Percentiles rank a stretch among this genome's conserved stretches.
Conservation (phyloP, 2,888 invertebrate species). For the Callyntrura guangdongensis region DNA sequence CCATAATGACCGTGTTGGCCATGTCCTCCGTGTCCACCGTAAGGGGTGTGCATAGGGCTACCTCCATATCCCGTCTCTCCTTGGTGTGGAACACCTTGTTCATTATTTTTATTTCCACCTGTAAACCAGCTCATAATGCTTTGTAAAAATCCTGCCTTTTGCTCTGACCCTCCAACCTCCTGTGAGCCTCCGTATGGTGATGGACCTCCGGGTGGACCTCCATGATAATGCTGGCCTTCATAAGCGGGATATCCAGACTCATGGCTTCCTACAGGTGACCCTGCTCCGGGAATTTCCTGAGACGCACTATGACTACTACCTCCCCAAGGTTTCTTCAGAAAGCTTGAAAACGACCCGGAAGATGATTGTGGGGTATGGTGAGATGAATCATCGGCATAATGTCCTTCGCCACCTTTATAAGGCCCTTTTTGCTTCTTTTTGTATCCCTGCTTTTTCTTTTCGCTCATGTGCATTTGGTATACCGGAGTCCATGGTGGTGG, state of each 20-base stretch:
- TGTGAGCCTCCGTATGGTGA: slow-evolving; percentile 43
- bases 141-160: slow-evolving; percentile 69
- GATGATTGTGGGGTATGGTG: slow-evolving; percentile 5
- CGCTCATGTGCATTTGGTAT: slow-evolving; percentile 59
- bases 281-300: slow-evolving; percentile 29
- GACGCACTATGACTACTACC: slow-evolving; percentile 32
- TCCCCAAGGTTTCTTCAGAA: slow-evolving; percentile 61
- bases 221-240: slow-evolving; percentile 10
- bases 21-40: not conserved
- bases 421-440: slow-evolving; percentile 66
- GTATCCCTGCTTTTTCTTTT: slow-evolving; percentile 64
- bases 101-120: slow-evolving; percentile 50
- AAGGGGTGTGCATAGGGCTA: slow-evolving; percentile 4
- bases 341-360: not conserved
- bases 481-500: slow-evolving; percentile 66
- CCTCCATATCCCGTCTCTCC: slow-evolving; percentile 20
- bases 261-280: slow-evolving; percentile 35
- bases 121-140: slow-evolving; percentile 77
- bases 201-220: slow-evolving; percentile 48
- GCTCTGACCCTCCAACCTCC: slow-evolving; percentile 7
- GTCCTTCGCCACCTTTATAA: slow-evolving; percentile 59
- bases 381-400: slow-evolving; percentile 35
- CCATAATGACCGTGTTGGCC: slow-evolving; percentile 14
- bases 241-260: slow-evolving; percentile 41
- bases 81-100: not conserved